Conservation (phyloP, 2,888 invertebrate genomes). For the Camponotus fellah region DNA sequence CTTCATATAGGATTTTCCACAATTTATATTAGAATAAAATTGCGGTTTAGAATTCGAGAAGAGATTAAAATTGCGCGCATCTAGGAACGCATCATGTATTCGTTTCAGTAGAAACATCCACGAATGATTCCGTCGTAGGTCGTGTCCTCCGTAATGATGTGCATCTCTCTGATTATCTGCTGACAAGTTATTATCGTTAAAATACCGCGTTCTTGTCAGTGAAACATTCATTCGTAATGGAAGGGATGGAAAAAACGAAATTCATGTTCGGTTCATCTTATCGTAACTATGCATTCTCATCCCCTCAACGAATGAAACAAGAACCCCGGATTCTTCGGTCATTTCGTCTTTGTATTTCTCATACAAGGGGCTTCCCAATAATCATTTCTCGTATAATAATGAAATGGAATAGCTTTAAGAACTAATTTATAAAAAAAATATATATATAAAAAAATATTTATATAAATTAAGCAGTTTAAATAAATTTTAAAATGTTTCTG, state of each 20-base stretch:
- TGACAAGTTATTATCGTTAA: conserved; percentile 72
- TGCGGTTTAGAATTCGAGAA: conserved; percentile 22
- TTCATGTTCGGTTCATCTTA: conserved; percentile 49
- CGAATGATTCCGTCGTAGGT: conserved; percentile 58
- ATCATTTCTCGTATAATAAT: conserved; percentile 22
- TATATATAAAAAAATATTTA: neutral
- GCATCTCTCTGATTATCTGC: conserved; percentile 60
- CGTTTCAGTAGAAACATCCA: conserved; percentile 45
- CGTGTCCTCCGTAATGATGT: conserved; percentile 68
- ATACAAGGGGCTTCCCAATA: conserved; percentile 21
- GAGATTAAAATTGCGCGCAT: neutral
- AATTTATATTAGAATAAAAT: conserved; percentile 29
- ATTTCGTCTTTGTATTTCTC: conserved; percentile 4
- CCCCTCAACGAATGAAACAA: neutral
- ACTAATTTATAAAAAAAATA: conserved; percentile 4
- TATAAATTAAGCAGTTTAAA: neutral
- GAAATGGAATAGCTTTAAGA: conserved; percentile 15
- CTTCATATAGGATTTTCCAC: neutral
- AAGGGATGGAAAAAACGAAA: conserved; percentile 49
- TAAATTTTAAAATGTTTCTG: neutral
- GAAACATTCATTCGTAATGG: conserved; percentile 57
- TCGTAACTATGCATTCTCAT: conserved; percentile 24
- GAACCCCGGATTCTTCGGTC: conserved; percentile 22
- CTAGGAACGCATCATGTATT: conserved; percentile 22
- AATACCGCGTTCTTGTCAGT: conserved; percentile 56